Conservation (phyloP, 2,888 invertebrate species). For the Argyresthia goedartella region DNA sequence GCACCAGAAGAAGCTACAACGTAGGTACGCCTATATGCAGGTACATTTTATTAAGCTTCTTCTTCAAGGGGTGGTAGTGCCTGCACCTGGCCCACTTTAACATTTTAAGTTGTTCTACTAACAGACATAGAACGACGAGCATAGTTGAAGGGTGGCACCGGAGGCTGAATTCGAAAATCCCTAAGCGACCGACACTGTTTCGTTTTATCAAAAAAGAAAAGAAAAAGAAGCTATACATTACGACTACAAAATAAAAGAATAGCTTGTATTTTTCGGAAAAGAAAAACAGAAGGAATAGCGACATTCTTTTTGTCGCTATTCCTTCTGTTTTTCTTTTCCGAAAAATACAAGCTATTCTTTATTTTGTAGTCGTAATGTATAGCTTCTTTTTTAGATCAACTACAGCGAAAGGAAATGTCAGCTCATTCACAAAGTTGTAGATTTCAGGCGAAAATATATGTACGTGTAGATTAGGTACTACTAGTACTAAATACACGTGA, state of each 20-base stretch:
- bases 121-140: conserved; percentile 4
- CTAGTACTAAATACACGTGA: conserved; percentile 27
- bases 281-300: conserved; percentile 6
- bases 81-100: no score
- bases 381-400: not conserved
- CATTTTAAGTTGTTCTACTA: conserved; percentile 1
- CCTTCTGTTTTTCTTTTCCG: no score
- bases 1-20: no score
- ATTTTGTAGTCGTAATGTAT: not conserved
- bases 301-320: conserved; percentile 6
- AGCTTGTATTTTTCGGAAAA: not conserved
- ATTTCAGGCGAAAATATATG: conserved; percentile 6
- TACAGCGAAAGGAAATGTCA: conserved; percentile 5
- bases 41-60: no score
- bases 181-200: conserved; percentile 2
- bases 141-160: conserved; percentile 5
- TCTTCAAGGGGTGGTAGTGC: no score
- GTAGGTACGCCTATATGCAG: no score
- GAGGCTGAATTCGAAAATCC: conserved; percentile 2
- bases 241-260: not conserved
- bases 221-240: not conserved
- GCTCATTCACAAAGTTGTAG: conserved; percentile 5
- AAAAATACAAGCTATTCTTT: no score
- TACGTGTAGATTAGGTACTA: conserved; percentile 22
- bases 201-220: not conserved